Evolutionary conservation across 2,888 invertebrate species (phyloP).

Genomic region (Hanleya hanleyi): DNA sequence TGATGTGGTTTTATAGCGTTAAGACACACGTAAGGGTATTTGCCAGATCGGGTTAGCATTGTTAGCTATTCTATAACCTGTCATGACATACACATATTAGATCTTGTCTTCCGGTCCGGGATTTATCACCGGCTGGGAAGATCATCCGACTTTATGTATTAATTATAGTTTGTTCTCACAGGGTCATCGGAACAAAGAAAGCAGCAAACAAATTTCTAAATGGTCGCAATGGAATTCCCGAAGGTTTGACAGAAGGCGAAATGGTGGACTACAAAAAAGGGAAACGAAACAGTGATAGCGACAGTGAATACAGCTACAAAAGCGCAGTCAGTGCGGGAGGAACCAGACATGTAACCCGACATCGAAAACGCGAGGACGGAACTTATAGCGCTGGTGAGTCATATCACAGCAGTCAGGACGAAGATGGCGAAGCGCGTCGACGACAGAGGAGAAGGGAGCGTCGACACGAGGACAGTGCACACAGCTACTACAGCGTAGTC

Average conservation of each 20-base stretch:
- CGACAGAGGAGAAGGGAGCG: slow-evolving; percentile 57
- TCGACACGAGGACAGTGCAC: slow-evolving; percentile 60
- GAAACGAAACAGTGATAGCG: slow-evolving; percentile 62
- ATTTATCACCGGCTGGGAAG: too few species aligned
- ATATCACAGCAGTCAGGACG: slow-evolving; percentile 69
- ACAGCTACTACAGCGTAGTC: slow-evolving; percentile 60
- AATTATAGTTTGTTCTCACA: too few species aligned
- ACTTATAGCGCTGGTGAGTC: slow-evolving; percentile 66
- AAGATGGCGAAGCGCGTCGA: slow-evolving; percentile 65
- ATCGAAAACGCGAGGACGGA: slow-evolving; percentile 65
- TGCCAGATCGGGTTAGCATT: too few species aligned
- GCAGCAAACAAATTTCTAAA: slow-evolving; percentile 44
- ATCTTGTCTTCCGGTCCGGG: too few species aligned
- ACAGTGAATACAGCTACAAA: slow-evolving; percentile 70
- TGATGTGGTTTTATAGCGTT: too few species aligned
- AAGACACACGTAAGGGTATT: too few species aligned
- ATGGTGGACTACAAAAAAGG: slow-evolving; percentile 53
- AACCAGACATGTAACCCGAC: slow-evolving; percentile 64
- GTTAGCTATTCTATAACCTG: too few species aligned
- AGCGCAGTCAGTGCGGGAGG: slow-evolving; percentile 69
- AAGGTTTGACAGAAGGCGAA: slow-evolving; percentile 40
- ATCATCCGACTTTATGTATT: too few species aligned
- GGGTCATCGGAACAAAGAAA: slow-evolving; percentile 49
- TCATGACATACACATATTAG: too few species aligned
- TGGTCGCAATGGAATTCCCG: slow-evolving; percentile 26